Percentiles rank a stretch among this genome's conserved stretches.
These are phyloP conservation scores for Mycteria americana DNA, from an alignment of 2,797 vertebrate species.

Conservation along the genomic window DNA sequence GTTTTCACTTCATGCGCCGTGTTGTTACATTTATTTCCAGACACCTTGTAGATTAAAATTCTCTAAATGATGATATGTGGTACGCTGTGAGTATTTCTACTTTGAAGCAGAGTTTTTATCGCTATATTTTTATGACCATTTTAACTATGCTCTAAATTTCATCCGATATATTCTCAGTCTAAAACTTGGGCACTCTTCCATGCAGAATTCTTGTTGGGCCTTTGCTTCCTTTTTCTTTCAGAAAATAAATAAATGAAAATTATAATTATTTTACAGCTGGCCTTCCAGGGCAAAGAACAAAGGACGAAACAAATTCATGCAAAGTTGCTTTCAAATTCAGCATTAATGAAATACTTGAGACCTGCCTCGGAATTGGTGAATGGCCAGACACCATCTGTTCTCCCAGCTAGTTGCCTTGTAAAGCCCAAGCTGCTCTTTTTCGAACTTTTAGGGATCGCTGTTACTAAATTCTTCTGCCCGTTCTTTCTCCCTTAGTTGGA, in stretches of 20 bases:
- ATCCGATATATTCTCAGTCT: not conserved
- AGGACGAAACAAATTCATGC: not conserved
- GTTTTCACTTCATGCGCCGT: not conserved
- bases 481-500: not conserved
- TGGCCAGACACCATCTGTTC: conserved; percentile 35
- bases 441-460: not conserved
- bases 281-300: conserved; percentile 6
- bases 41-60: not conserved
- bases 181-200: not conserved
- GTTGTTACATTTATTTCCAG: not conserved
- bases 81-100: not conserved
- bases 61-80: not conserved
- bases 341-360: conserved; percentile 16
- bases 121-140: not conserved
- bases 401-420: not conserved
- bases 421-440: conserved; percentile 26
- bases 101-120: not conserved
- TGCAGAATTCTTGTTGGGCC: not conserved
- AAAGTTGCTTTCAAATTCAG: conserved; percentile 33
- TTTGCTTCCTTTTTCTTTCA: conserved; percentile 15
- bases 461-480: not conserved
- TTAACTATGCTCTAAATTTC: not conserved
- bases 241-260: conserved; percentile 6
- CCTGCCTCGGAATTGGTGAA: not conserved
- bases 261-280: not conserved